Percentiles rank a stretch among this genome's conserved stretches.
These are phyloP conservation scores for Uropetala carovei DNA, from an alignment of 2,888 invertebrate species.

Conservation along the genomic window DNA sequence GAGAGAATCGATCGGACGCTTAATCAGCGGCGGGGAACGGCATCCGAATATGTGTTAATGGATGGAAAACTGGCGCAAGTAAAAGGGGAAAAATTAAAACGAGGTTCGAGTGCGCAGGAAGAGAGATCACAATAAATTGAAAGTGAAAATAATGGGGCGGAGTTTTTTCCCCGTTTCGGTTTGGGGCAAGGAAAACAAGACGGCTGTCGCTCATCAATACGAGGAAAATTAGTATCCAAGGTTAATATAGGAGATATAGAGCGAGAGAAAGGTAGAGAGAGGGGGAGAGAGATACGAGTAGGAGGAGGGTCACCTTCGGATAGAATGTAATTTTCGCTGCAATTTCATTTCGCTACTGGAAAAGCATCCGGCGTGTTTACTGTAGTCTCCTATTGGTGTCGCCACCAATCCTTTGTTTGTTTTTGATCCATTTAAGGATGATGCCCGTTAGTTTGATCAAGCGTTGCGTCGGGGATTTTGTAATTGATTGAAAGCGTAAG, in stretches of 20 bases:
- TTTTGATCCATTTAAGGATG: slow-evolving; percentile 20
- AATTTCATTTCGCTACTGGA: slow-evolving; percentile 20
- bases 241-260: not conserved
- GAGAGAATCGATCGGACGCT: not conserved
- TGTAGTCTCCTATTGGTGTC: slow-evolving; percentile 29
- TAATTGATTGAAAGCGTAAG: slow-evolving; percentile 11
- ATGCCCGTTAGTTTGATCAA: slow-evolving; percentile 19
- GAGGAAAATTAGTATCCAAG: not conserved
- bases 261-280: not conserved
- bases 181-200: not conserved
- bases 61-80: slow-evolving; percentile 3
- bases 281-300: not conserved
- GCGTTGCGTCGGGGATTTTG: not conserved
- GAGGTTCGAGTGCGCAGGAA: not conserved
- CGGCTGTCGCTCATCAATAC: not conserved
- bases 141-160: not conserved
- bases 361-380: slow-evolving; percentile 54
- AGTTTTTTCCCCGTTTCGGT: not conserved
- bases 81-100: slow-evolving; percentile 22
- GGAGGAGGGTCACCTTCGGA: not conserved
- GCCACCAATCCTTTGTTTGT: slow-evolving; percentile 22
- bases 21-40: not conserved
- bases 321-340: slow-evolving; percentile 46
- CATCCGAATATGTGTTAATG: slow-evolving; percentile 5
- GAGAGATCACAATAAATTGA: not conserved